Percentiles rank a stretch among this genome's conserved stretches.
phyloP scores from a whole-genome alignment of 1,140 invertebrate species.

The Lithobius niger region DNA sequence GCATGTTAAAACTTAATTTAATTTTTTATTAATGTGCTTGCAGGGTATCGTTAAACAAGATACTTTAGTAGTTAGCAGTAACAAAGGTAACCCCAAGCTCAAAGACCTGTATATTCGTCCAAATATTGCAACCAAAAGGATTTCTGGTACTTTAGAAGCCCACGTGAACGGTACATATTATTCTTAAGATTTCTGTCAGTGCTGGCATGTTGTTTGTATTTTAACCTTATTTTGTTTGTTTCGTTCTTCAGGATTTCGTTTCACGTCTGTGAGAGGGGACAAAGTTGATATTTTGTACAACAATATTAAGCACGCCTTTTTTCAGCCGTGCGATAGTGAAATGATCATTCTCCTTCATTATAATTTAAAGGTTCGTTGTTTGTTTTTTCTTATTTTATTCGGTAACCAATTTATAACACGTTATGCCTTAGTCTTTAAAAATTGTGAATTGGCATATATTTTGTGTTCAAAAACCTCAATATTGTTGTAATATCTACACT shows the following conservation, averaged over 20 bases:
- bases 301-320: slow-evolving; percentile 99
- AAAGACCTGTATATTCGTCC: slow-evolving; percentile 98
- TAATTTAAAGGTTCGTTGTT: slow-evolving; percentile 64
- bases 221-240: background rate
- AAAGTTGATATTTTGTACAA: slow-evolving; percentile 99
- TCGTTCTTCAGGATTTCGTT: slow-evolving; percentile 55
- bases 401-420: too few relatives aligned
- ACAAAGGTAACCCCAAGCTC: slow-evolving; percentile 95
- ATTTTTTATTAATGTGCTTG: too few relatives aligned
- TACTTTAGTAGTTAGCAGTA: slow-evolving; percentile 83
- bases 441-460: too few relatives aligned
- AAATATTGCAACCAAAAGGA: slow-evolving; percentile 95
- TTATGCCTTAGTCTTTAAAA: too few relatives aligned
- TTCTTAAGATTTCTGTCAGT: background rate
- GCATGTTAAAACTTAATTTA: too few relatives aligned
- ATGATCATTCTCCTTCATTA: slow-evolving; percentile 99
- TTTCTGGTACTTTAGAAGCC: slow-evolving; percentile 79
- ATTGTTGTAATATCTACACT: too few relatives aligned
- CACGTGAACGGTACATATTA: slow-evolving; percentile 71
- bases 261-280: slow-evolving; percentile 93
- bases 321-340: slow-evolving; percentile 98
- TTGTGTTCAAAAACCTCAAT: too few relatives aligned
- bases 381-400: too few relatives aligned
- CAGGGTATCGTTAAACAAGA: slow-evolving; percentile 89
- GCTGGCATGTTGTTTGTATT: background rate